Evolutionary conservation across 2,797 vertebrate genomes (phyloP), one percentile per base, ranked within the genome.

Genomic region (Picus viridis): DNA sequence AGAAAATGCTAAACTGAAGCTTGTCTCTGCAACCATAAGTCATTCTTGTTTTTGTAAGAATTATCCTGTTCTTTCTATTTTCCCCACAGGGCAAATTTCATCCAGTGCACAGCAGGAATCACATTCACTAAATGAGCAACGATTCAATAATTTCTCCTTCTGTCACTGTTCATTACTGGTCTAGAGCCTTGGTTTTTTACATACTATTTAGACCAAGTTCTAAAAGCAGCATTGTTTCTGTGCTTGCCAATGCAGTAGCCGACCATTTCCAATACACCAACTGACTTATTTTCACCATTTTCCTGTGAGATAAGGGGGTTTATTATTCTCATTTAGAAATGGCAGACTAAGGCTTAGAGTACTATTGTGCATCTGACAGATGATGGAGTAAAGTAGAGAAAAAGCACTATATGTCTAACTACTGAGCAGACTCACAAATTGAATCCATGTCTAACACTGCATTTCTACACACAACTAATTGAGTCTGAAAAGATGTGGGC

Each of bases 111-210:
- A 89, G 87, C 67, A 95, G 85, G 83, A 88, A 88, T 73, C 80
- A 61, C 7, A 0, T 76, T 93, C 85, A 82, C 80, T 95, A 95
- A 93, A 93, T 84, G 86, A 93, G 74, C 92, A 92, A 79, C 10
- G 1, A 92, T 88, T 92, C 91, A 94, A 86, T 95, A 95, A 92
- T 92, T 94, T 91, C 62, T 95, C 88, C 68, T 82, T 94, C 91
- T 92, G 89, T 93, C 91, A 88, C 74, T 93, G 82, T 83, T 91
- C 61, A 91, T 95, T 93, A 93, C 63, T 86, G 71, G 64, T 88
- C 86, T 68, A 88, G 61, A 91, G 77, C 41, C 39, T 83, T 89
- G 54, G 30, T 82, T 93, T 84, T 76, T 84, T 76, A 61, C 92
- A 90, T 90, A 81, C 20, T 62, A 16, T 86, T 95, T 70, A 92